Evolutionary conservation across 2,888 invertebrate genomes (phyloP), one percentile per base, ranked within the genome.

Genomic region (Harmothoe impar): DNA sequence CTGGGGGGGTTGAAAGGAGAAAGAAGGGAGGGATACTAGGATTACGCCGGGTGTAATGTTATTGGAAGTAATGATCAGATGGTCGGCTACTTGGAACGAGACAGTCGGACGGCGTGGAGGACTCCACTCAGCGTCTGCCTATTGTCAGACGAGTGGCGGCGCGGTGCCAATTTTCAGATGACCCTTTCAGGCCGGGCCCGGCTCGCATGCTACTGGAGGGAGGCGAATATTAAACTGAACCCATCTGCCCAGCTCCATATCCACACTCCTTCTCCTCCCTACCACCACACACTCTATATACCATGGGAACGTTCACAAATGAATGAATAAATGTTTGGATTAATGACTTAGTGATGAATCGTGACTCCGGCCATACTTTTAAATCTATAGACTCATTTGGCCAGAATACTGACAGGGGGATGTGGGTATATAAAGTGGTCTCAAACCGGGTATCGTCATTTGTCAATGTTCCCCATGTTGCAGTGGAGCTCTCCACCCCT

Each of bases 61-160:
- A 81, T 81, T 81, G 81, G 35, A 81, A 81, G 81, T 81, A 81
- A 43, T 81, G 81, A 33, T 81, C 81, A 81, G 81, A 81, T 81
- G 33, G 81, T 43, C 23, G 43, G 0, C 81, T 43, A 7, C 81
- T 81, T 35, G 33, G 81, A 43, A 12, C 23, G 43, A 1, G 35
- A 17, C 43, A 17, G 17, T 20, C 31, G 33, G 81, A 17, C 43
- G 35, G 43, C 43, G 81, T 81, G 43, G 23, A 81, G 77, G 31
- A n/a, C 81, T 15, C 81, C 31, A 77, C 77, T 77, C 77, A 77
- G 29, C n/a, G 25, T 29, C 43, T 29, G 31, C 7, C 29, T 31
- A 77, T 77, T 77, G 81, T 81, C 35, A 43, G 81, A 33, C 35
- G 81, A 81, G 81, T 17, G 20, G 35, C 35, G 43, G 20, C 3